A percentile compares a stretch with the other conserved stretches of the same genome.
Evolutionary conservation across 1,140 invertebrate species (phyloP).

Genomic region (Pemphigus obesinymphae): DNA sequence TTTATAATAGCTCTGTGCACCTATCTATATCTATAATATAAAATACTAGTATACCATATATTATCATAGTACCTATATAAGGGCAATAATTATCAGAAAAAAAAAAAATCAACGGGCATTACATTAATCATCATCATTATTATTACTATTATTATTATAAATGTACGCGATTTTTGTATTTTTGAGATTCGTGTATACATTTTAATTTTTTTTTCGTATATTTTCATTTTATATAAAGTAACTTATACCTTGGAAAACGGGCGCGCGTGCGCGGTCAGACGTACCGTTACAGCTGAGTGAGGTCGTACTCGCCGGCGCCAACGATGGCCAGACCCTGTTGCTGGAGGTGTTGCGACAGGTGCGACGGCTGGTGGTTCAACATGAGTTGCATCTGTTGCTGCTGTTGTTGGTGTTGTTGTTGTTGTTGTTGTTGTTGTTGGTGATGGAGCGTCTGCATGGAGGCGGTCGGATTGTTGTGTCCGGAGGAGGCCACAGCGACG

Average conservation of each 20-base stretch:
- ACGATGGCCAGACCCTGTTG: constrained; percentile 26
- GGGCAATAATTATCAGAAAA: too few relatives aligned
- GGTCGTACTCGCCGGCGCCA: constrained; percentile 17
- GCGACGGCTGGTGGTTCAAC: constrained; percentile 28
- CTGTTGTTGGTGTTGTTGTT: constrained; percentile 46
- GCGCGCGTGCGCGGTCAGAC: background rate
- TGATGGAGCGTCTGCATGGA: constrained; percentile 38
- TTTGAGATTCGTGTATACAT: background rate
- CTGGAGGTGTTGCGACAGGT: constrained; percentile 11
- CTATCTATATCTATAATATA: too few relatives aligned
- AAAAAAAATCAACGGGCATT: too few relatives aligned
- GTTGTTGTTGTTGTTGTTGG: constrained; percentile 47
- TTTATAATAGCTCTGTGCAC: too few relatives aligned
- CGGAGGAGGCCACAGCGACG: background rate
- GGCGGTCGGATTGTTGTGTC: constrained; percentile 23
- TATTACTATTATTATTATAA: too few relatives aligned
- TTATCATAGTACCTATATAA: too few relatives aligned
- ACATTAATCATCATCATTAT: too few relatives aligned
- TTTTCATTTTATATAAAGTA: constrained; percentile 27
- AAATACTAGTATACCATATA: too few relatives aligned
- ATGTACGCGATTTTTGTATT: too few relatives aligned
- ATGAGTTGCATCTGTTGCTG: constrained; percentile 27
- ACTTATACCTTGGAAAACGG: constrained; percentile 33
- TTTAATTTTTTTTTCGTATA: background rate
- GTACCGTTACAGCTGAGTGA: constrained; percentile 32